Percentiles rank a stretch among this genome's conserved stretches.
These are phyloP conservation scores for Miltochrista miniata DNA, from an alignment of 2,888 invertebrate genomes.

Conservation along the genomic window DNA sequence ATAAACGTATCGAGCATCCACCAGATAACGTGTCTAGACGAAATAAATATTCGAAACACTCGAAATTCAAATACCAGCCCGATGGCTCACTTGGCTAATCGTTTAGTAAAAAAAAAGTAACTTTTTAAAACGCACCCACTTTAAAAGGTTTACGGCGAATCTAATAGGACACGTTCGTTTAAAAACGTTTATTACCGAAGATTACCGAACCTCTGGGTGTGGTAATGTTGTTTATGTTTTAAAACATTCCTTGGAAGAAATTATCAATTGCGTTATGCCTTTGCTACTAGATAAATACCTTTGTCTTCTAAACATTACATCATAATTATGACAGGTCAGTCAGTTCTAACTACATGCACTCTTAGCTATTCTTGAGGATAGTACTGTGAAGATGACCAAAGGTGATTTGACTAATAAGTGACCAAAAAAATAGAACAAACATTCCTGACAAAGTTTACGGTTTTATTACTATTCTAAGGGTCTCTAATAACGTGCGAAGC, in stretches of 20 bases:
- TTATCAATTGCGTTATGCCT: constrained; percentile 1
- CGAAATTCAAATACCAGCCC: constrained; percentile 79
- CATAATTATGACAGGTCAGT: too few species aligned
- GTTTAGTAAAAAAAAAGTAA: constrained; percentile 60
- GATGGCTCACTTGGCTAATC: constrained; percentile 83
- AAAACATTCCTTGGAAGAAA: constrained; percentile 14
- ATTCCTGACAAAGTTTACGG: too few species aligned
- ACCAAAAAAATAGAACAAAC: too few species aligned
- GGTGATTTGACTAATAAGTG: too few species aligned
- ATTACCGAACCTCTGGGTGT: constrained; percentile 55
- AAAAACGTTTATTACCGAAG: constrained; percentile 51
- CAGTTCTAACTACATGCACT: not conserved
- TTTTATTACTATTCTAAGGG: too few species aligned
- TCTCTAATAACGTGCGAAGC: too few species aligned
- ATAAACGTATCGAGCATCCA: constrained; percentile 69
- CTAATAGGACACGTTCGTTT: constrained; percentile 68
- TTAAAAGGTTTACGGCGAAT: constrained; percentile 76
- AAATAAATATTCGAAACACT: constrained; percentile 77
- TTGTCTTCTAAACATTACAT: too few species aligned
- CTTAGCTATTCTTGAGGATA: not conserved
- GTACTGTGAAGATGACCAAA: too few species aligned
- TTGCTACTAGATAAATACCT: not conserved
- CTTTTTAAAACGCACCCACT: constrained; percentile 67
- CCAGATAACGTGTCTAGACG: constrained; percentile 79
- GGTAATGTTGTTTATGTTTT: constrained; percentile 38